Base-by-base conservation (phyloP, 2,888 invertebrate species). In the Perizoma flavofasciatum region DNA sequence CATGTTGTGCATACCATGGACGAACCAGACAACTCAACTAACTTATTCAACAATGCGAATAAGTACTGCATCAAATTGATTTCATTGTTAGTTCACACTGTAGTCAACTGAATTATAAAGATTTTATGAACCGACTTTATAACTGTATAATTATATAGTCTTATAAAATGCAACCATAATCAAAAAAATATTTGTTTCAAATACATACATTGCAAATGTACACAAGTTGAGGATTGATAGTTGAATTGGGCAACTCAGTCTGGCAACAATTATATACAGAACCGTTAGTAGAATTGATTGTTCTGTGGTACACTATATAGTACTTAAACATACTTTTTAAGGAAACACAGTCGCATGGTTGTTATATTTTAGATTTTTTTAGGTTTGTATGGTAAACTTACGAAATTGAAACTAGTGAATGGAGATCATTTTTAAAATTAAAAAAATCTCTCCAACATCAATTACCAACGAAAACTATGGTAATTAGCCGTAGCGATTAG, bases 241-340 rank as follows among this genome's bases (percentile, higher is more conserved):
- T 71, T 74, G 75, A 75, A 73, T 75, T 72, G 75, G 80, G 78
- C 75, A 79, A 82, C 78, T 81, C 82, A 81, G 82, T 83, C 79
- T 80, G 83, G 73, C 71, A 74, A 77, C 75, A 67, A 67, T 5
- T 35, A n/a, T 41, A 5, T 67, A 63, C 67, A 67, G 70, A 66
- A 22, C 22, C 22, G 22, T 22, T 22, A 22, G 22, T 22, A 22
- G 22, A 22, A 22, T 22, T 22, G 22, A 22, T 22, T 3, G 22
- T 22, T 22, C 22, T 22, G 22, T 22, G 22, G 22, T 22, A 22
- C 22, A 22, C 1, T 22, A 22, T 37, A 37, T 37, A 6, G 6
- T 37, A 37, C 5, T 5, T 37, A 37, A 67, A 65, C 67, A 58
- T 61, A 59, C 65, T 67, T 59, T 51, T 57, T 59, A 59, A 50